These are phyloP conservation scores for Ophioninae sp. DNA, from an alignment of 2,888 invertebrate species.

Conservation along the genomic window DNA sequence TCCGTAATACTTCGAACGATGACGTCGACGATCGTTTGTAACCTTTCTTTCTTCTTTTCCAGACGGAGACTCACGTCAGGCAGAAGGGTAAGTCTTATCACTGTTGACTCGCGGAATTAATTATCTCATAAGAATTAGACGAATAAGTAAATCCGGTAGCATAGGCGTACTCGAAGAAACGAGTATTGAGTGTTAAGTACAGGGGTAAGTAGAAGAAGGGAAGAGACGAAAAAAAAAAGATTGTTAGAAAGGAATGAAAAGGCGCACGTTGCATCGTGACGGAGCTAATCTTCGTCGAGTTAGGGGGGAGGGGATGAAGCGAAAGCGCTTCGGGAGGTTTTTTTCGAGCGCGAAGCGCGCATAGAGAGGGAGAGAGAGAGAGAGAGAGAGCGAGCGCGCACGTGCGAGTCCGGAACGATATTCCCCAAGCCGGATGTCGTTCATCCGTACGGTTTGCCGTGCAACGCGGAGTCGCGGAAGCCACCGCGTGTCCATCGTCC, in stretches of 20 bases:
- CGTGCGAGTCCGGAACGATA: neutral
- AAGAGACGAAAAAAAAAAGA: slow-evolving; percentile 22
- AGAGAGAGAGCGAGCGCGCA: too few relatives aligned
- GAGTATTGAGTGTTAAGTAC: slow-evolving; percentile 40
- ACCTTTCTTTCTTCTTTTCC: slow-evolving; percentile 63
- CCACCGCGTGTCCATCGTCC: neutral
- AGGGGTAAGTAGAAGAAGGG: slow-evolving; percentile 50
- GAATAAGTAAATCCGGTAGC: slow-evolving; percentile 48
- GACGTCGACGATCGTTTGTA: neutral
- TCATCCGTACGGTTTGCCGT: neutral
- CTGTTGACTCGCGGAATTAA: slow-evolving; percentile 19
- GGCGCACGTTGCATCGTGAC: slow-evolving; percentile 39
- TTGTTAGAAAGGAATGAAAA: neutral
- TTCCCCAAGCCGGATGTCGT: slow-evolving; percentile 13
- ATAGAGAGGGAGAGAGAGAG: neutral
- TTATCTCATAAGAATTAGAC: slow-evolving; percentile 42
- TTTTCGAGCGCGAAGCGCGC: neutral
- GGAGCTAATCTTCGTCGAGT: slow-evolving; percentile 25
- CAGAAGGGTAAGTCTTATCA: slow-evolving; percentile 78
- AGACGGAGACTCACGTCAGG: slow-evolving; percentile 78
- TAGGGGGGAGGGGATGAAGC: neutral
- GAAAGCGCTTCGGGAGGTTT: neutral
- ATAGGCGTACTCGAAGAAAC: slow-evolving; percentile 45
- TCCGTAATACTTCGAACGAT: neutral
- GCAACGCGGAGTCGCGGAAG: slow-evolving; percentile 5